A percentile compares a stretch with the other conserved stretches of the same genome.
Conservation (phyloP, 2,113 vertebrate species). For the Crypturellus undulatus region DNA sequence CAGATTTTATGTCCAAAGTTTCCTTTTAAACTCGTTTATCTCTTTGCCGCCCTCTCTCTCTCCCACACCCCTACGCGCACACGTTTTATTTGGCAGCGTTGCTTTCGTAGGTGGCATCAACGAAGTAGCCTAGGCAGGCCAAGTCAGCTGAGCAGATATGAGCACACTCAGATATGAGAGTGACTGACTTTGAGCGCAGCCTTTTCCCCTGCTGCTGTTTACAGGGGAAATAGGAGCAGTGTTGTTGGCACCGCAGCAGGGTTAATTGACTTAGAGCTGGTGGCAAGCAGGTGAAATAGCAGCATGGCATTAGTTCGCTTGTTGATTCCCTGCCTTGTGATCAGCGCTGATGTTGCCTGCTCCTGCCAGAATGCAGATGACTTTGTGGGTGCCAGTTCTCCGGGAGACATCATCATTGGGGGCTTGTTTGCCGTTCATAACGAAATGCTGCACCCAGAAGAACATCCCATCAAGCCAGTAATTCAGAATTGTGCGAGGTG, state of each 20-base stretch:
- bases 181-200: constrained; percentile 26
- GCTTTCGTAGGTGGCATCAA: neutral
- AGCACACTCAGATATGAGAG: constrained; percentile 15
- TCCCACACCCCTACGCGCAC: neutral
- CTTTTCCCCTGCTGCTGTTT: constrained; percentile 42
- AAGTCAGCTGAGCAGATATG: constrained; percentile 44
- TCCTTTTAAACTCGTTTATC: neutral
- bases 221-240: constrained; percentile 57
- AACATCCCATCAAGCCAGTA: constrained; percentile 72
- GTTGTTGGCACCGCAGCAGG: neutral
- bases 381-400: constrained; percentile 73
- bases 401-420: constrained; percentile 77
- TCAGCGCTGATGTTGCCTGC: neutral
- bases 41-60: neutral
- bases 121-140: neutral
- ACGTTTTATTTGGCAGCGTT: neutral
- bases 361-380: constrained; percentile 73
- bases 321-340: constrained; percentile 57
- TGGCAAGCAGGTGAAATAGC: constrained; percentile 29
- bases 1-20: neutral
- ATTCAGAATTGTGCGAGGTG: constrained; percentile 80
- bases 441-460: constrained; percentile 68
- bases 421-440: constrained; percentile 81
- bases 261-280: constrained; percentile 32
- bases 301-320: constrained; percentile 68